Base-by-base conservation (phyloP, 2,113 vertebrate species). In the Silurus glanis region DNA sequence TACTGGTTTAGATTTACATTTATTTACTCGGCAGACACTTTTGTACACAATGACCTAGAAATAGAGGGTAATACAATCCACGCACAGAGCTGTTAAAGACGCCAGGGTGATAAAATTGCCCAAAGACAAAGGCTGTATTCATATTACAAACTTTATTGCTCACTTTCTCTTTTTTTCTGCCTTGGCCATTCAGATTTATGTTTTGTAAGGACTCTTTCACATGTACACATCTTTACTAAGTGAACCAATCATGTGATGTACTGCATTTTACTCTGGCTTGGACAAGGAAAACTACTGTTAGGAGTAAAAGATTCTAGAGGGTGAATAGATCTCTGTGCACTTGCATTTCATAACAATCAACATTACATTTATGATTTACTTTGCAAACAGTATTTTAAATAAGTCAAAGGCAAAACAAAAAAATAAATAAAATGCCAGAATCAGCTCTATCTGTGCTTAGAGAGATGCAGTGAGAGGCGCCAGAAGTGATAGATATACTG, bases 31-130 rank as follows among this genome's bases (percentile, higher is more conserved):
- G 37, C 69, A 72, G 17, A 47, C 37, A 47, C 69, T 19, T 49
- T 72, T 72, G 69, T 72, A 49, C 69, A 72, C 47, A 72, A 17
- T 74, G 71, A 51, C 45, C 71, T 49, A 74, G 19, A 74, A 74
- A 74, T 21, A 9, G 19, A 4, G 3, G 5, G 67, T 45, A 47
- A 71, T 45, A 71, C 37, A 71, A 71, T 47, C 67, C 47, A 74
- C 49, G 49, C 71, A 49, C 47, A 74, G 47, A 74, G 47, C 71
- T 74, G 71, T 74, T 74, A 74, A 74, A 74, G 47, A 49, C 21
- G 71, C 9, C 71, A 23, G 37, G 69, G 9, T 72, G 21, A 72
- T 19, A 71, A 69, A 28, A 16, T 8, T 47, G 37, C 16, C 45
- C 8, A 49, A 49, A 49, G 47, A 51, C 45, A 49, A 74, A 49